phyloP scores from a whole-genome alignment of 2,113 vertebrate genomes.

The Planiliza haematocheilus region DNA sequence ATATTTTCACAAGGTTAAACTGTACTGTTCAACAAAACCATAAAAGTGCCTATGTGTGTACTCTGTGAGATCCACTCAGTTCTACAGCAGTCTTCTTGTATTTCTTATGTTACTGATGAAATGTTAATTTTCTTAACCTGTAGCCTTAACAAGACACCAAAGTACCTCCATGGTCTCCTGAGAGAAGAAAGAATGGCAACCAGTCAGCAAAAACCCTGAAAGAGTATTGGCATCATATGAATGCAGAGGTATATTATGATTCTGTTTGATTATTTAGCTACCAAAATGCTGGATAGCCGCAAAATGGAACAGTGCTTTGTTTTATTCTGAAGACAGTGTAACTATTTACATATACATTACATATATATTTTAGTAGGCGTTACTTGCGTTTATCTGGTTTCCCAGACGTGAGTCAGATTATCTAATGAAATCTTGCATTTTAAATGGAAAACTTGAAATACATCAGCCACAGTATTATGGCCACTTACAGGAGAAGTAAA shows the following conservation, averaged over 20 bases:
- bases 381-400: no score
- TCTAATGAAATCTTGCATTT: no score
- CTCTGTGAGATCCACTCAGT: not conserved
- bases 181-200: not conserved
- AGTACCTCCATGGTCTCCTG: slow-evolving; percentile 10
- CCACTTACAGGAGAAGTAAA: no score
- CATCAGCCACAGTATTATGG: no score
- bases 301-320: no score
- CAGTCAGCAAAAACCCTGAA: slow-evolving; percentile 7
- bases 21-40: slow-evolving; percentile 1
- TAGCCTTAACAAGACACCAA: slow-evolving; percentile 21
- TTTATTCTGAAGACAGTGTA: no score
- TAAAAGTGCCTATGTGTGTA: no score
- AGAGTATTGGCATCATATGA: slow-evolving; percentile 17
- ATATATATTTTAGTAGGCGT: no score
- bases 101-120: slow-evolving; percentile 23
- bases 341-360: no score
- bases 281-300: not conserved
- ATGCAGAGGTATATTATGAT: slow-evolving; percentile 11
- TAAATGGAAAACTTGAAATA: no score
- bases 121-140: slow-evolving; percentile 32
- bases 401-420: no score
- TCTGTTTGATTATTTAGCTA: slow-evolving; percentile 28
- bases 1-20: slow-evolving; percentile 5
- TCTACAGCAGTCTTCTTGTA: slow-evolving; percentile 7